Base-by-base conservation (phyloP, 2,888 invertebrate species). In the Apodemia hepburni region DNA sequence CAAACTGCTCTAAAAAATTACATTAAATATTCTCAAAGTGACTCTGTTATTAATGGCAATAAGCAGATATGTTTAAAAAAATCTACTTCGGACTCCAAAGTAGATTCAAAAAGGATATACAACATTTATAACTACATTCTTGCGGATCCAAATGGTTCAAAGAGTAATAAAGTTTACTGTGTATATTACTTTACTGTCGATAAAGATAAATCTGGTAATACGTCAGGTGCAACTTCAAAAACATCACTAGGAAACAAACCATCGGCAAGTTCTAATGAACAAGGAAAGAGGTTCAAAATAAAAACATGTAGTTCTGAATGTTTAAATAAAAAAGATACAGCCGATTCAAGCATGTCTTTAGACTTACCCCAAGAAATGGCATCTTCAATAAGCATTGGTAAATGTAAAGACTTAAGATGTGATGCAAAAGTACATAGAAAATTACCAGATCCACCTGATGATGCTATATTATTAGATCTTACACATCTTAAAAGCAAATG, bases 121-220 rank as follows among this genome's bases (percentile, higher is more conserved):
- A 82, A 81, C 66, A 70, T 81, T 22, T 75, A 81, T 59, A 75
- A 79, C 67, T 85, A 87, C 57, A 81, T 87, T 65, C 87, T 84
- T 71, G 80, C 78, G 9, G 75, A 78, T 51, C 68, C 65, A 12
- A 68, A 65, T 27, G 75, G 72, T 12, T 69, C 73, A 12, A 77
- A 75, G 63, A 74, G 76, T 4, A 81, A 81, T 62, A 72, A 75
- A 69, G 75, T 83, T 15, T 87, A 85, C 67, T 84, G 74, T 67
- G 85, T 89, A 1, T 78, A 78, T 45, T 90, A 87, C 73, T 84
- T 82, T 70, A 85, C 83, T 33, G 81, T 88, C 42, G 75, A 82
- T 69, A 81, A 77, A 51, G 75, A 79, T 58, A 59, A 60, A 51
- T 65, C 70, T 3, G 64, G 64, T 29, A 61, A 42, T 58, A 61